Conservation (phyloP, 2,797 vertebrate genomes). For the Poecilia picta region DNA sequence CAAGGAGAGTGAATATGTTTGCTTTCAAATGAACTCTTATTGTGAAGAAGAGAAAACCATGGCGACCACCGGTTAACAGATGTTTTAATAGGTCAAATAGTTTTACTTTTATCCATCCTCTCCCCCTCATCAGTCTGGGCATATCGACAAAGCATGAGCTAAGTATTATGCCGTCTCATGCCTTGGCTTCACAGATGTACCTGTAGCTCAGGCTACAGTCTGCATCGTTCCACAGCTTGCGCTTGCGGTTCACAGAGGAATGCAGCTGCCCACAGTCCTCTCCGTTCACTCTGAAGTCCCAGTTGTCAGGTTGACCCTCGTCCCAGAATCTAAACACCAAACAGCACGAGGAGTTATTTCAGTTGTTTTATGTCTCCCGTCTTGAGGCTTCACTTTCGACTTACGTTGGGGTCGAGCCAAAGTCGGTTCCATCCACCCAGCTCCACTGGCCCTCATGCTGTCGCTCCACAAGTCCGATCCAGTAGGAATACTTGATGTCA, state of each 20-base stretch:
- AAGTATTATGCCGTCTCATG: background rate
- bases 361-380: background rate
- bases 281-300: constrained; percentile 61
- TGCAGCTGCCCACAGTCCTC: constrained; percentile 80
- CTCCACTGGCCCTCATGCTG: constrained; percentile 69
- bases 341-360: background rate
- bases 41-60: background rate
- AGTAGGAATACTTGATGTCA: constrained; percentile 30
- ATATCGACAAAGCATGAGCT: background rate
- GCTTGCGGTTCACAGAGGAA: rapidly evolving
- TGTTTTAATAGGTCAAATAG: background rate
- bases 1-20: background rate
- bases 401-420: constrained; percentile 62
- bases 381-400: constrained; percentile 2
- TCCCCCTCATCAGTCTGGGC: background rate
- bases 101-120: background rate
- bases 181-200: constrained; percentile 71
- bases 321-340: constrained; percentile 72
- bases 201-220: constrained; percentile 47
- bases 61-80: background rate
- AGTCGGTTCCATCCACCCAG: constrained; percentile 79
- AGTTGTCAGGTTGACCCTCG: constrained; percentile 73
- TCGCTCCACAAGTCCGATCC: constrained; percentile 80
- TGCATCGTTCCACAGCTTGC: constrained; percentile 73
- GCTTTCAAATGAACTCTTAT: background rate